Percentiles rank a stretch among this genome's conserved stretches.
phyloP scores from a whole-genome alignment of 1,140 invertebrate genomes.

The Samia ricini region DNA sequence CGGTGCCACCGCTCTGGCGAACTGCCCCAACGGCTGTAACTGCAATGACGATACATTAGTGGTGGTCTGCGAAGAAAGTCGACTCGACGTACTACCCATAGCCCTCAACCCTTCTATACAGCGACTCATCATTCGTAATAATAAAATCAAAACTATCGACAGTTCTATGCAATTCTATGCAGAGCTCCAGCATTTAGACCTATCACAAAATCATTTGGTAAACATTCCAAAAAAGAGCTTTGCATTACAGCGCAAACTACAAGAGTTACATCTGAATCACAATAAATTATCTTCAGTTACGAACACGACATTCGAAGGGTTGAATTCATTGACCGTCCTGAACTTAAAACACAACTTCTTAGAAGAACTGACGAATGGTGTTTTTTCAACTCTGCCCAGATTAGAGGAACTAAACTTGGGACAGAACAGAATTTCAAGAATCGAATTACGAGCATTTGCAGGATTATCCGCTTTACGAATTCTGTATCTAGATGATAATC shows the following conservation, averaged over 20 bases:
- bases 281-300: slow-evolving; percentile 90
- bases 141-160: slow-evolving; percentile 91
- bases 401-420: slow-evolving; percentile 92
- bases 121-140: slow-evolving; percentile 88
- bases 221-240: slow-evolving; percentile 89
- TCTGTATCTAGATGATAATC: slow-evolving; percentile 91
- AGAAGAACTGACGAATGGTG: slow-evolving; percentile 84
- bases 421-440: slow-evolving; percentile 89
- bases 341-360: slow-evolving; percentile 91
- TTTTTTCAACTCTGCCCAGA: slow-evolving; percentile 86
- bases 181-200: slow-evolving; percentile 88
- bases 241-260: slow-evolving; percentile 86
- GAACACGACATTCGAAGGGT: slow-evolving; percentile 88
- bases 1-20: slow-evolving; percentile 73
- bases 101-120: slow-evolving; percentile 93
- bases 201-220: slow-evolving; percentile 90
- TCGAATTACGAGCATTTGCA: slow-evolving; percentile 88
- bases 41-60: slow-evolving; percentile 93
- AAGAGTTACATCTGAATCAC: slow-evolving; percentile 89
- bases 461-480: slow-evolving; percentile 86
- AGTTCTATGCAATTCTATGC: slow-evolving; percentile 92
- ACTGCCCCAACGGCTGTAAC: slow-evolving; percentile 87
- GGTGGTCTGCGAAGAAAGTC: slow-evolving; percentile 91
- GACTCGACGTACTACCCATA: slow-evolving; percentile 92
- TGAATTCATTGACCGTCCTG: slow-evolving; percentile 87